phyloP scores from a whole-genome alignment of 2,113 vertebrate genomes.

The Catharus bicknelli region DNA sequence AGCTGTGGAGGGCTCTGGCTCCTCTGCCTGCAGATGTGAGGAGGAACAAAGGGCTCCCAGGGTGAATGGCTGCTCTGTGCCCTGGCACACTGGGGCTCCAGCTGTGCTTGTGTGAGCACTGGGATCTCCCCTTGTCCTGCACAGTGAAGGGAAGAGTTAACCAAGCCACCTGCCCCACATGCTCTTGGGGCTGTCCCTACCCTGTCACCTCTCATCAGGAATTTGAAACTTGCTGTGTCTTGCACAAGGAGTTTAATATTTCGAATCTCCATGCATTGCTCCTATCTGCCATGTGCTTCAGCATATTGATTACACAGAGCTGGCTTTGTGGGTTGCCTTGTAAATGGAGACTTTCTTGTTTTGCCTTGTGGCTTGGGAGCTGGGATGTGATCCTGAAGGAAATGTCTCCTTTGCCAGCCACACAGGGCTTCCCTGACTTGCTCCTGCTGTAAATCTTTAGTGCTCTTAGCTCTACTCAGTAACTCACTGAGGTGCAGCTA shows the following conservation, averaged over 20 bases:
- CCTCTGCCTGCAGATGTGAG: not conserved
- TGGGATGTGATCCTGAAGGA: conserved; percentile 10
- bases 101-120: not conserved
- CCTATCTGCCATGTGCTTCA: conserved; percentile 53
- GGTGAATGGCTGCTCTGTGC: conserved; percentile 29
- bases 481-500: not conserved
- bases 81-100: not conserved
- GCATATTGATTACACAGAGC: conserved; percentile 67
- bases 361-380: conserved; percentile 7
- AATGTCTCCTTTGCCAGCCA: not conserved
- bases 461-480: not conserved
- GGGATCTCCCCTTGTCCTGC: not conserved
- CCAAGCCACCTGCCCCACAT: not conserved
- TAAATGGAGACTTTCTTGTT: conserved; percentile 45
- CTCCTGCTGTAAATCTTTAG: not conserved
- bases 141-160: not conserved
- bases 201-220: conserved; percentile 51
- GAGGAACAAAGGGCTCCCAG: not conserved
- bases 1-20: not conserved
- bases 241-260: conserved; percentile 72
- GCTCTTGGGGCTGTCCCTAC: not conserved
- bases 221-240: conserved; percentile 60
- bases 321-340: conserved; percentile 8
- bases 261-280: conserved; percentile 56
- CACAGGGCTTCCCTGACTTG: not conserved